phyloP scores from a whole-genome alignment of 1,140 invertebrate species.

The Listronotus oregonensis region DNA sequence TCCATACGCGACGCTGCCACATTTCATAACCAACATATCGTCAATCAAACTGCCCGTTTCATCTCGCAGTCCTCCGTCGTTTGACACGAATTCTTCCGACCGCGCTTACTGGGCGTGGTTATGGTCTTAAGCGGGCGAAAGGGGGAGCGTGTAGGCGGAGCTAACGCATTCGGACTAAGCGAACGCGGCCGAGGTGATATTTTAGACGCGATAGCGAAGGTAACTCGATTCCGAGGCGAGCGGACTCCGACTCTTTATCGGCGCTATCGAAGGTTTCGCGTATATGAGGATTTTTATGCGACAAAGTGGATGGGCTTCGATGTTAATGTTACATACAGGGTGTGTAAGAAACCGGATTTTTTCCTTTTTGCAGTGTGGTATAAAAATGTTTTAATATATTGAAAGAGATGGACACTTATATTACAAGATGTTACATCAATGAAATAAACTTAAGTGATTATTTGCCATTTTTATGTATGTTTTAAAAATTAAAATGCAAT shows the following conservation, averaged over 20 bases:
- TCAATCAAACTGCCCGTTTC: not conserved
- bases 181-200: conserved; percentile 16
- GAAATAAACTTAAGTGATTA: too few relatives aligned
- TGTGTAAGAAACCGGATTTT: too few relatives aligned
- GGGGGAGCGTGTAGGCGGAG: conserved; percentile 1
- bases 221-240: conserved; percentile 4
- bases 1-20: too few relatives aligned
- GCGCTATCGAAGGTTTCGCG: conserved; percentile 1
- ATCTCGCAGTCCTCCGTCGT: not conserved
- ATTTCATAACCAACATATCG: not conserved
- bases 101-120: not conserved
- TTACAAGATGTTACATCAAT: too few relatives aligned
- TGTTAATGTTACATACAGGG: too few relatives aligned
- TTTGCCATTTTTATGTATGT: too few relatives aligned
- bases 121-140: not conserved
- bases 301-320: too few relatives aligned
- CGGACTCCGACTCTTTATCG: conserved; percentile 1
- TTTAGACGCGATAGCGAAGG: conserved; percentile 12
- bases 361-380: too few relatives aligned
- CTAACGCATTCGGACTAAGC: not conserved
- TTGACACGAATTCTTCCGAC: not conserved
- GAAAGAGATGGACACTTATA: too few relatives aligned
- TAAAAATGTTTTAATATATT: too few relatives aligned
- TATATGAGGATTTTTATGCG: conserved; percentile 2
- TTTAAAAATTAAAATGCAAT: too few relatives aligned